Base-by-base conservation (phyloP, 2,113 vertebrate species). In the Anas platyrhynchos region DNA sequence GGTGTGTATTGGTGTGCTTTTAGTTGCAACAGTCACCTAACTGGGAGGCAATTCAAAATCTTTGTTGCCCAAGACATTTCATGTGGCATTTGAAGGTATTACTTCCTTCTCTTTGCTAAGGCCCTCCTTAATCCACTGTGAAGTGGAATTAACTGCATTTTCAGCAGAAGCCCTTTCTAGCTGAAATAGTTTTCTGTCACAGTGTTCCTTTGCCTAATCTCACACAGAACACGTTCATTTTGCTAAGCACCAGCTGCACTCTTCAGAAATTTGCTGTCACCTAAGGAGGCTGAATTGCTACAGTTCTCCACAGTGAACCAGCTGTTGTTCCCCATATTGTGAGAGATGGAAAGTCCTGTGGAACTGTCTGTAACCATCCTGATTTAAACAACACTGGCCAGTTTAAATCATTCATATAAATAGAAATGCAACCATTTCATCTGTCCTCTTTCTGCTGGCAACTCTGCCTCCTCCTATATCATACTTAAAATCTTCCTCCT, bases 271-370 rank as follows among this genome's bases (percentile, higher is more conserved):
- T 54, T 76, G 72, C 90, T 75, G 73, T 90, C 76, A 90, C 54
- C 10, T 0, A 22, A 52, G 79, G 44, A 0, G 2, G 32, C 17
- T 79, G 73, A 84, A 91, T 44, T 25, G 50, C 62, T 86, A 54
- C 26, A 16, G 52, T 68, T 84, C 62, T 88, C 65, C 61, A 31
- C 56, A 18, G 4, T 25, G 59, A 68, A 65, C 21, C 50, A 11
- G 21, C 48, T 38, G 25, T 0, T 0, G 13, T 6, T 10, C 21
- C 79, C 62, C 26, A 23, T 27, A 52, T 14, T 4, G 0, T 1
- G 2, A 52, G 32, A 13, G 6, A 55, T 3, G 21, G 66, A 34
- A 36, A 11, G 9, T 25, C 41, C 56, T 0, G 0, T 5, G 11
- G 14, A 52, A 26, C 48, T 48, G 26, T 29, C 15, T 1, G 18